phyloP scores from a whole-genome alignment of 2,797 vertebrate genomes.

The Myotis pilosus region DNA sequence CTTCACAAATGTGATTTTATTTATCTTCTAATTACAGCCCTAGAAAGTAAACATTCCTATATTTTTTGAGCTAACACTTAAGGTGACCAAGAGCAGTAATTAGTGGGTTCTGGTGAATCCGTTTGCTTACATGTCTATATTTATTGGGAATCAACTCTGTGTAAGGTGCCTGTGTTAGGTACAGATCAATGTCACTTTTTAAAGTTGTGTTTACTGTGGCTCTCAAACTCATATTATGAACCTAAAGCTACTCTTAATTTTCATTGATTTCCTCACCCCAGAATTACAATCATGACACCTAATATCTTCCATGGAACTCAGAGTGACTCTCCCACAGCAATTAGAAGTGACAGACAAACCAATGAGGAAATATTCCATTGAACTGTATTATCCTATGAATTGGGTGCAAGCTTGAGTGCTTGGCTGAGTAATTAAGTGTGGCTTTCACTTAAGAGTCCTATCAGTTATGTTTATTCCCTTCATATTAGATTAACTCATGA shows the following conservation, averaged over 20 bases:
- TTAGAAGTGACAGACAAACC: constrained; percentile 40
- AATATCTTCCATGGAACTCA: background rate
- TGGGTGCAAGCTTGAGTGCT: background rate
- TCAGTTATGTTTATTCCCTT: constrained; percentile 55
- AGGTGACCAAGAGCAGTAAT: background rate
- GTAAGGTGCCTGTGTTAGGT: background rate
- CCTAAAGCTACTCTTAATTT: constrained; percentile 7
- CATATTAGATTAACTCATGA: constrained; percentile 40
- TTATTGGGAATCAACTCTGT: background rate
- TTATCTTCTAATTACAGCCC: background rate
- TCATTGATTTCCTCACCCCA: background rate
- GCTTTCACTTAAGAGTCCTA: constrained; percentile 47
- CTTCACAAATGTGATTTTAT: background rate
- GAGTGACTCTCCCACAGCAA: background rate
- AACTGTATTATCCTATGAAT: constrained; percentile 27
- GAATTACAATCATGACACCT: background rate
- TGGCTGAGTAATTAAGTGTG: constrained; percentile 55
- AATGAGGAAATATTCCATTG: background rate
- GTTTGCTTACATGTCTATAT: background rate
- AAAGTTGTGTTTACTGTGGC: background rate
- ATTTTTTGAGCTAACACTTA: background rate
- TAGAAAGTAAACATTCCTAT: background rate
- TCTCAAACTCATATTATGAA: background rate
- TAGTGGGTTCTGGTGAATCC: background rate
- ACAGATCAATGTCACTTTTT: background rate